Base-by-base conservation (phyloP, 2,113 vertebrate genomes). In the Tenebrosternarchus preto region DNA sequence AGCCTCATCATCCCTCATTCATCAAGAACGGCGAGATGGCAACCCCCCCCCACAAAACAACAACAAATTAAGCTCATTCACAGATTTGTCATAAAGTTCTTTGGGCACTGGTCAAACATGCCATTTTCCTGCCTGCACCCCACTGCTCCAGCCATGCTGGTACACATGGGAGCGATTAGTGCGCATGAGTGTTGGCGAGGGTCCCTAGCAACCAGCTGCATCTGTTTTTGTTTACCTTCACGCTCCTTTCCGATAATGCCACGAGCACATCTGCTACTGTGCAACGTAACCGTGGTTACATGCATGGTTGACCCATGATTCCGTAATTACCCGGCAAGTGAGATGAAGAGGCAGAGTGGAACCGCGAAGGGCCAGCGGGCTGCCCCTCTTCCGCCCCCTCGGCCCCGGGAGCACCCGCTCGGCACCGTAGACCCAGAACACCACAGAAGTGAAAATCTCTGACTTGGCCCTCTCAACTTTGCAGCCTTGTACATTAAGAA, bases 231-330 rank as follows among this genome's bases (percentile, higher is more conserved):
- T 94, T 94, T 93, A 92, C 92, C 90, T 92, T 92, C 80, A 89
- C 85, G 85, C 89, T 88, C 89, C 90, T 88, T 87, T 66, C 85
- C 86, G 85, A 87, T 90, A 90, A 90, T 90, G 90, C 90, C 91
- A 89, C 81, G 84, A 91, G 91, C 89, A 93, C 92, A 93, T 93
- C 92, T 93, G 93, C 93, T 93, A 93, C 92, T 92, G 92, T 93
- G 92, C 91, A 86, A 89, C 88, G 88, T 88, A 91, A 87, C 89
- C 89, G 90, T 89, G 92, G 92, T 92, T 92, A 89, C 91, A 93
- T 91, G 93, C 90, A 90, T 93, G 91, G 90, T 91, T 92, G 91
- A 92, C 90, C 92, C 87, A 85, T 92, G 90, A 92, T 93, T 91
- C 89, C 90, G 88, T 93, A 93, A 93, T 93, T 93, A 93, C 91